Evolutionary conservation across 2,113 vertebrate species (phyloP), one percentile per base, ranked within the genome.

Genomic region (Corythornis vintsioides): DNA sequence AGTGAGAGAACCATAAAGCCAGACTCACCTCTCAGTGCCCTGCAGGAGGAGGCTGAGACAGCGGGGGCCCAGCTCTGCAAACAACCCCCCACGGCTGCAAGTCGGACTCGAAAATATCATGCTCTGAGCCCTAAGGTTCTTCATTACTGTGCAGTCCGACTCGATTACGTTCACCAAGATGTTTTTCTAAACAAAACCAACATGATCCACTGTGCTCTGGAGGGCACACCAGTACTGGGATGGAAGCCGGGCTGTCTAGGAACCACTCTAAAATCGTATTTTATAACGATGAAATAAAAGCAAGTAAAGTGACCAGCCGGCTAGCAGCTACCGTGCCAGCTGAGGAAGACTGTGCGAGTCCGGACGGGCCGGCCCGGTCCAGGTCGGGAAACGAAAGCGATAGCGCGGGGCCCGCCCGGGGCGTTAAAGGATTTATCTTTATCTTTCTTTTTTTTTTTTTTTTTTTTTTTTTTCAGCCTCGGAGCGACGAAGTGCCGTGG

Each of bases 81-180:
- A 17, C 9, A 18, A 60, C 35, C 33, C 26, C 17, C 15, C 5
- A 0, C 0, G 8, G 61, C 76, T 71, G 18, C 5, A 4, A 13
- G 20, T 10, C 25, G 24, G 55, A 18, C 57, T 86, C 0, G 0
- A 29, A 42, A 22, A 10, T 14, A 4, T 31, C 18, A 1, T 0
- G 25, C 18, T 53, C 18, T 48, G 33, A 16, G 15, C 12, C 20
- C 25, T 7, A 1, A 48, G 12, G 7, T 69, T 47, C 56, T 38
- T 43, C 60, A 70, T 13, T 42, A n/a, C 33, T 17, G 2, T 24
- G n/a, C 9, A 33, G 12, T 55, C 59, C 25, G 40, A 10, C 78
- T 71, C 0, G 0, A 3, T 28, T 15, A 43, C 1, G 0, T 5
- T 55, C 71, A 40, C 45, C 29, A 14, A 29, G 1, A 3, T 26